These are phyloP conservation scores for Limnephilus marmoratus DNA, from an alignment of 2,888 invertebrate species.

Conservation along the genomic window DNA sequence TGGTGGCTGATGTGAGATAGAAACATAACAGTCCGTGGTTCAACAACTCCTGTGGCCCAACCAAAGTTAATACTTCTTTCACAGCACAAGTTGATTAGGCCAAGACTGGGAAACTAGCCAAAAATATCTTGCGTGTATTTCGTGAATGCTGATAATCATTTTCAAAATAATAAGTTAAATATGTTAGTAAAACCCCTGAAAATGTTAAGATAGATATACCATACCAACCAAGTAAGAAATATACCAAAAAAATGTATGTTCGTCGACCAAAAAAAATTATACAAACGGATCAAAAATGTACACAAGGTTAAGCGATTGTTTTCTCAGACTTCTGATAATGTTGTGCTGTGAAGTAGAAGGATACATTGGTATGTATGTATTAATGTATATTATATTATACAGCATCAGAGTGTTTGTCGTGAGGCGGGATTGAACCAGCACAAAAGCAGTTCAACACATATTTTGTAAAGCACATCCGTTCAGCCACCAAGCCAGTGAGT, in stretches of 20 bases:
- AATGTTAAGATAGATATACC: conserved; percentile 2
- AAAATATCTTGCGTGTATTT: background rate
- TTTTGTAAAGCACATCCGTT: background rate
- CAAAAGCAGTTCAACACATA: background rate
- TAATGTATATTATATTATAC: background rate
- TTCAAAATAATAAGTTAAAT: background rate
- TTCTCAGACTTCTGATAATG: background rate
- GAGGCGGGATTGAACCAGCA: background rate
- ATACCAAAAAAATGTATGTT: background rate
- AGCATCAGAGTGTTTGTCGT: too few relatives aligned
- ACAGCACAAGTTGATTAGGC: background rate
- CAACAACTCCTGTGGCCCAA: background rate
- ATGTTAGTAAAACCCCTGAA: background rate
- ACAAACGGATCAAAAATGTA: background rate
- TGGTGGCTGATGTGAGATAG: background rate
- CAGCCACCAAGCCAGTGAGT: background rate
- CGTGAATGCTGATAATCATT: background rate
- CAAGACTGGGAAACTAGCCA: background rate
- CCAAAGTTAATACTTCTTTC: background rate
- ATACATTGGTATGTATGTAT: background rate
- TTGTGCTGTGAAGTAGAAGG: background rate
- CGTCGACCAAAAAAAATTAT: background rate
- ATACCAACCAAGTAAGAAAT: conserved; percentile 2
- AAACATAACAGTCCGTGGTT: background rate
- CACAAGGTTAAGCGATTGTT: background rate